Percentiles rank a stretch among this genome's conserved stretches.
Conservation (phyloP, 2,113 vertebrate species). For the Oreochromis spilurus region DNA sequence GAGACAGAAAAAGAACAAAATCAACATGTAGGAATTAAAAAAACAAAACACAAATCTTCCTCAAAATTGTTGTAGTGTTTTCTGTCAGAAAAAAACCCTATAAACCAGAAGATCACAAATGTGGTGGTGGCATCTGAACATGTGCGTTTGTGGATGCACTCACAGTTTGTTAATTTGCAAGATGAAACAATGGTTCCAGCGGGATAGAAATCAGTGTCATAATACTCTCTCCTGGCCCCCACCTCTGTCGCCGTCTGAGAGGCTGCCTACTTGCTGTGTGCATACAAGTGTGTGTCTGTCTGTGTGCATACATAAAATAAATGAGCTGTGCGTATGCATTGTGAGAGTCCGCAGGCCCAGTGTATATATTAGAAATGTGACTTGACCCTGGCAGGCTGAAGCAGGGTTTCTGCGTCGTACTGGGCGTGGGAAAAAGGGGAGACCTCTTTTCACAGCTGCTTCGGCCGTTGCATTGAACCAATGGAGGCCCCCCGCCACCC, state of each 20-base stretch:
- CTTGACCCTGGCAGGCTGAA: slow-evolving; percentile 82
- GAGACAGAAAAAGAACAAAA: background rate
- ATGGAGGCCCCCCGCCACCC: slow-evolving; percentile 70
- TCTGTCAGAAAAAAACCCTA: background rate
- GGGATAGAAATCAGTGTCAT: slow-evolving; percentile 73
- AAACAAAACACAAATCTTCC: background rate
- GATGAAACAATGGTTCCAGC: slow-evolving; percentile 62
- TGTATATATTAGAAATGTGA: slow-evolving; percentile 82
- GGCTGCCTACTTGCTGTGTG: slow-evolving; percentile 40
- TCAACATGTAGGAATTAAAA: rapidly evolving
- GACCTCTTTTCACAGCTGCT: slow-evolving; percentile 92
- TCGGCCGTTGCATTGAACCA: slow-evolving; percentile 82
- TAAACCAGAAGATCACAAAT: background rate
- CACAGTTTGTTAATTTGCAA: slow-evolving; percentile 55
- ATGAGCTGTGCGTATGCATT: slow-evolving; percentile 76
- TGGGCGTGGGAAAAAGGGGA: slow-evolving; percentile 92
- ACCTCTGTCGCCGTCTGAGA: slow-evolving; percentile 48
- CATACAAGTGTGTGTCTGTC: slow-evolving; percentile 46
- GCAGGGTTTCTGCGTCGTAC: slow-evolving; percentile 72
- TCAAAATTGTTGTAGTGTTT: background rate
- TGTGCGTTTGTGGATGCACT: background rate
- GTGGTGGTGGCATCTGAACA: background rate
- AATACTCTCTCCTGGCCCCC: slow-evolving; percentile 30
- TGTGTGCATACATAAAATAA: slow-evolving; percentile 78
- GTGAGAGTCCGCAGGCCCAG: slow-evolving; percentile 76